Evolutionary conservation across 2,797 vertebrate genomes (phyloP).

Genomic region (Propithecus deckenii): DNA sequence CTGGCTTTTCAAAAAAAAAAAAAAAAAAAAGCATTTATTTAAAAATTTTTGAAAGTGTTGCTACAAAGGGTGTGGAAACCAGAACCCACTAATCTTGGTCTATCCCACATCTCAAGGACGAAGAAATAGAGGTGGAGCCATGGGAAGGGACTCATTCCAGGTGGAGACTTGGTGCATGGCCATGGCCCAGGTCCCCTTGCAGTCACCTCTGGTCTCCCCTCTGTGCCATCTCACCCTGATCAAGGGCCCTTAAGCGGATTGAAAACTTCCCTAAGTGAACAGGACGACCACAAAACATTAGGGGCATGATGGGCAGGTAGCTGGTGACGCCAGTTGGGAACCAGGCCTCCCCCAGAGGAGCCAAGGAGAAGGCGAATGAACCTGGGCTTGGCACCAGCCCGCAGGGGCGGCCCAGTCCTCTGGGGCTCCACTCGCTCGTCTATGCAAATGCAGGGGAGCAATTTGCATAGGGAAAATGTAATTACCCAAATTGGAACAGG

Average conservation of each 20-base stretch:
- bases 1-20: not conserved
- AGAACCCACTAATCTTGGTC: not conserved
- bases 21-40: not conserved
- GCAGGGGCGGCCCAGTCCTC: not conserved
- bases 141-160: not conserved
- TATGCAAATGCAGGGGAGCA: slow-evolving; percentile 51
- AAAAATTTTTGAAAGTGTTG: not conserved
- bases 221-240: not conserved
- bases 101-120: not conserved
- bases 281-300: not conserved
- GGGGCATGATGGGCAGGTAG: not conserved
- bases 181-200: not conserved
- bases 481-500: slow-evolving; percentile 66
- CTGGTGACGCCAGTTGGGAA: not conserved
- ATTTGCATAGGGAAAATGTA: slow-evolving; percentile 65
- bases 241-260: not conserved
- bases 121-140: not conserved
- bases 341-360: not conserved
- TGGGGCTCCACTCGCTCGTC: not conserved
- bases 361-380: not conserved
- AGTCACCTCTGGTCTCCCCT: not conserved
- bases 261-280: not conserved
- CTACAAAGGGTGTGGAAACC: not conserved
- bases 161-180: not conserved
- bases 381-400: not conserved